These are phyloP conservation scores for Plutella xylostella DNA, from an alignment of 2,888 invertebrate species.

Conservation along the genomic window DNA sequence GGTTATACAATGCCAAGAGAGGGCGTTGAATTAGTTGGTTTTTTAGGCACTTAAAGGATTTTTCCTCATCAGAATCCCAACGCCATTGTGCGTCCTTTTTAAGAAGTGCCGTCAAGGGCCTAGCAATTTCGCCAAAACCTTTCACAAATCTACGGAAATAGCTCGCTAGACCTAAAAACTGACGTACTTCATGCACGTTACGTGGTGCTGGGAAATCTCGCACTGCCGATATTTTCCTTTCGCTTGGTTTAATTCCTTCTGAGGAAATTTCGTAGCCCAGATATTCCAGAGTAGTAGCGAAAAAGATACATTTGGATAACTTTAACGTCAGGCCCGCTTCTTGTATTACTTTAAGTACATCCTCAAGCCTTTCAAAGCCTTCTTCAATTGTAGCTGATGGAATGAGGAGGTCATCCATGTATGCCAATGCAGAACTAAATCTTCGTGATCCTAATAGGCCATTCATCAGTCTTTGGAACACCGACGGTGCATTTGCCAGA, in stretches of 20 bases:
- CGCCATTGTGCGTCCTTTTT: slow-evolving; percentile 5
- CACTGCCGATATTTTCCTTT: background rate
- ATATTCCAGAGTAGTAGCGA: background rate
- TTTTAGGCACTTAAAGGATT: background rate
- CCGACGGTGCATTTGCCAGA: background rate
- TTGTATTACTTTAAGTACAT: background rate
- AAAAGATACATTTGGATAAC: background rate
- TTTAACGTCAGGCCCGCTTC: background rate
- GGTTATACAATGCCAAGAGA: slow-evolving; percentile 21
- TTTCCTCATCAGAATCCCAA: background rate
- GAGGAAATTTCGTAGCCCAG: slow-evolving; percentile 1
- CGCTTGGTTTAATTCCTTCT: background rate
- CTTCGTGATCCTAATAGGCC: background rate
- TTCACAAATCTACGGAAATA: slow-evolving; percentile 10
- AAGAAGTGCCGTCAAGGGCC: background rate
- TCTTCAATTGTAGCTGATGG: background rate
- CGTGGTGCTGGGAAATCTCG: background rate
- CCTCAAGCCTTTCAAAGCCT: background rate
- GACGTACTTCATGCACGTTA: slow-evolving; percentile 2
- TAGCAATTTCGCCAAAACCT: slow-evolving; percentile 3
- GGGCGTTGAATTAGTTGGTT: background rate
- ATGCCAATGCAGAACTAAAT: background rate
- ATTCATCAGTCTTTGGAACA: background rate
- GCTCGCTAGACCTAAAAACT: slow-evolving; percentile 8
- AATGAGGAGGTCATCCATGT: slow-evolving; percentile 2